Conservation (phyloP, 2,113 vertebrate genomes). For the Gila orcuttii region DNA sequence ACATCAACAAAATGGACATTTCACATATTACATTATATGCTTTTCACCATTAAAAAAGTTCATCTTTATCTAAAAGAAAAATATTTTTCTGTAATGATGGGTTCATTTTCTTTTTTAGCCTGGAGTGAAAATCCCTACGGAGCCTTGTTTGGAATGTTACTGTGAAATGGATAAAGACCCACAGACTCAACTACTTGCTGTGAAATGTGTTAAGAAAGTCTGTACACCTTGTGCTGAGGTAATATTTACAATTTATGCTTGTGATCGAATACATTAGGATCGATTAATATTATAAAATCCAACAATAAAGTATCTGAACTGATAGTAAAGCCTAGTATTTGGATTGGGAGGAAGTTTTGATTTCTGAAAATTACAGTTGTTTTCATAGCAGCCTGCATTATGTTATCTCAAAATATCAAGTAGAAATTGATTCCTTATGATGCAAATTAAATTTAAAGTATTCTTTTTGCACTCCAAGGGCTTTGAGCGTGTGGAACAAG, state of each 20-base stretch:
- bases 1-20: background rate
- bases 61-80: background rate
- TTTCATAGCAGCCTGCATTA: background rate
- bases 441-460: background rate
- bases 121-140: slow-evolving; percentile 60
- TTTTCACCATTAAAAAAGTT: background rate
- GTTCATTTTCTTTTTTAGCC: slow-evolving; percentile 66
- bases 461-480: background rate
- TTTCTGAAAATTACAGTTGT: background rate
- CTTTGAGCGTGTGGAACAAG: background rate
- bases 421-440: background rate
- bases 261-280: background rate
- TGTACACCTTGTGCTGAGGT: slow-evolving; percentile 77
- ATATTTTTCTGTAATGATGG: background rate
- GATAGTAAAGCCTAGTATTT: background rate
- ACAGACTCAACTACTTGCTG: slow-evolving; percentile 30
- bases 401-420: background rate
- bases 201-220: slow-evolving; percentile 65
- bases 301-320: background rate
- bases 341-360: background rate
- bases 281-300: background rate
- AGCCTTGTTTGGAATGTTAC: slow-evolving; percentile 73
- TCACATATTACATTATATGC: background rate
- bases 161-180: slow-evolving; percentile 71
- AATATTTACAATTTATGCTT: slow-evolving; percentile 65